A percentile compares a stretch with the other conserved stretches of the same genome.
Conservation (phyloP, 2,888 invertebrate species). For the Coenonympha glycerion region DNA sequence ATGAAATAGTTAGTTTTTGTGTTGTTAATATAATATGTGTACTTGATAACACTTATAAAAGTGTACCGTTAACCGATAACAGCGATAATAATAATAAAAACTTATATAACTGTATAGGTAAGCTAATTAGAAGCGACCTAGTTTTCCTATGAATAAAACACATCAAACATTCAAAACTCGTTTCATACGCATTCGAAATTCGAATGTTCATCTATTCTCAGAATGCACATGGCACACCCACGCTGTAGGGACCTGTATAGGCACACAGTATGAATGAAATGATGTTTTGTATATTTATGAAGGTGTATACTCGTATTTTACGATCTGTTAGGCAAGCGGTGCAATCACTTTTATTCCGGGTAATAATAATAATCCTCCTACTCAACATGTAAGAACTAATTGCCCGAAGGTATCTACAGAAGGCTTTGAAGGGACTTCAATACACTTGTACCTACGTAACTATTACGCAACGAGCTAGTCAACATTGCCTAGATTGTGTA, state of each 20-base stretch:
- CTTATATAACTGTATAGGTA: neutral
- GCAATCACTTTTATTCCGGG: constrained; percentile 15
- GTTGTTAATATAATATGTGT: too few relatives aligned
- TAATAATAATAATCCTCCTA: constrained; percentile 16
- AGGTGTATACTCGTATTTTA: too few relatives aligned
- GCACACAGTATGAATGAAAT: constrained; percentile 11
- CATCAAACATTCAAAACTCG: constrained; percentile 8
- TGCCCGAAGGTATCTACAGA: constrained; percentile 7
- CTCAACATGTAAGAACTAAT: constrained; percentile 17
- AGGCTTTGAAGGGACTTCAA: constrained; percentile 7
- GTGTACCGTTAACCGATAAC: too few relatives aligned
- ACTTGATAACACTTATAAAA: too few relatives aligned
- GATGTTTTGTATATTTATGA: constrained; percentile 11
- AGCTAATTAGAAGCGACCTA: constrained; percentile 8
- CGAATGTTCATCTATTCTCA: constrained; percentile 8
- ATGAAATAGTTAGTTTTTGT: too few relatives aligned
- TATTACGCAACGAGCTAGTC: neutral
- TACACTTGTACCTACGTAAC: constrained; percentile 11
- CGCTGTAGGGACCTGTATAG: neutral
- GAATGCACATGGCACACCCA: constrained; percentile 11
- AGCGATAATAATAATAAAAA: neutral
- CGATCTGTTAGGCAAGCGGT: constrained; percentile 11
- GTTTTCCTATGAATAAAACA: neutral
- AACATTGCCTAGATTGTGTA: too few relatives aligned
- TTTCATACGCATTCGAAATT: constrained; percentile 9